A percentile compares a stretch with the other conserved stretches of the same genome.
Evolutionary conservation across 2,113 vertebrate species (phyloP).

Genomic region (Lasiurus cinereus): DNA sequence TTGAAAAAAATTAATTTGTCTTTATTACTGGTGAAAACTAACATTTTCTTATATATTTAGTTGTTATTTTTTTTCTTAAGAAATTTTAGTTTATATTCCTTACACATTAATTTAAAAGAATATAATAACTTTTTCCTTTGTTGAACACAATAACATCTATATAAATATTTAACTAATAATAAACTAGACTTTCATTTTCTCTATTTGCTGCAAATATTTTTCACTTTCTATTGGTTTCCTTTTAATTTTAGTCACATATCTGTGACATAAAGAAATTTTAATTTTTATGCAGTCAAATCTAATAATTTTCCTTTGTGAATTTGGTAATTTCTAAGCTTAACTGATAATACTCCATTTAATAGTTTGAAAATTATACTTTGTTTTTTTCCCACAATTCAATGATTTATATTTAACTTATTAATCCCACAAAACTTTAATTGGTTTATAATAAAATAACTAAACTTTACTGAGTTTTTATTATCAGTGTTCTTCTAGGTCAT

Average conservation of each 20-base stretch:
- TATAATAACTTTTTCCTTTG: neutral
- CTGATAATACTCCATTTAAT: neutral
- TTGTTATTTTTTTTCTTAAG: slow-evolving; percentile 25
- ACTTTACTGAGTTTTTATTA: too few relatives aligned
- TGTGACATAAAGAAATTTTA: slow-evolving; percentile 22
- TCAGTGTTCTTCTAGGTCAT: neutral
- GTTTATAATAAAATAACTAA: slow-evolving; percentile 1
- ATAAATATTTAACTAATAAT: slow-evolving; percentile 36
- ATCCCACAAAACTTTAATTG: slow-evolving; percentile 16
- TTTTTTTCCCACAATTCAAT: slow-evolving; percentile 38
- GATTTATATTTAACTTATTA: slow-evolving; percentile 19
- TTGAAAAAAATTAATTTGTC: neutral
- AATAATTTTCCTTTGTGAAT: slow-evolving; percentile 15
- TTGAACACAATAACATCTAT: neutral
- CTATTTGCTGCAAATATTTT: slow-evolving; percentile 27
- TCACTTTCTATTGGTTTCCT: slow-evolving; percentile 33
- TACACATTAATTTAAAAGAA: slow-evolving; percentile 11
- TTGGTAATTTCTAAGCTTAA: slow-evolving; percentile 41
- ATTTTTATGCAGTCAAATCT: slow-evolving; percentile 42
- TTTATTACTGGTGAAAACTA: slow-evolving; percentile 9
- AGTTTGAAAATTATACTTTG: slow-evolving; percentile 50
- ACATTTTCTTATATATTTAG: slow-evolving; percentile 55
- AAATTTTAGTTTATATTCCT: slow-evolving; percentile 49
- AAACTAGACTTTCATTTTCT: slow-evolving; percentile 19
- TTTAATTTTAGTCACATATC: slow-evolving; percentile 47